These are phyloP conservation scores for Psettodes erumei DNA, from an alignment of 2,113 vertebrate genomes.

Conservation along the genomic window DNA sequence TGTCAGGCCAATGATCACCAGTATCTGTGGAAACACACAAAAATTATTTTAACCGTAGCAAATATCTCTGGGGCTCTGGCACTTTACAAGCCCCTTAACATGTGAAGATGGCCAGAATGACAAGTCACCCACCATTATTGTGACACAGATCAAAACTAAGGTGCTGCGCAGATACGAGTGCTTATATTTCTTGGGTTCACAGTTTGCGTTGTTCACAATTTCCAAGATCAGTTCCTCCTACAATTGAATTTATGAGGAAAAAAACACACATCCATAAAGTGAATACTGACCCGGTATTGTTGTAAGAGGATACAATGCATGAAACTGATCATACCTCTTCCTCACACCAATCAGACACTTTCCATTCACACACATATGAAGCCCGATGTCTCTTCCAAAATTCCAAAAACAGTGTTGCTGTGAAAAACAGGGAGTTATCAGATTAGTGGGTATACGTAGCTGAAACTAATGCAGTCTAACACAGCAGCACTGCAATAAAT, in stretches of 20 bases:
- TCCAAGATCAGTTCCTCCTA: constrained; percentile 92
- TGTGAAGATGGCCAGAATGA: neutral
- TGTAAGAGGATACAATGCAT: neutral
- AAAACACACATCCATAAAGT: neutral
- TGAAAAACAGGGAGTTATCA: constrained; percentile 6
- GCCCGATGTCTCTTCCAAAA: constrained; percentile 93
- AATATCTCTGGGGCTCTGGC: neutral
- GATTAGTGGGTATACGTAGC: neutral
- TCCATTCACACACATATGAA: constrained; percentile 84
- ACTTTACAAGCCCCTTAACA: neutral
- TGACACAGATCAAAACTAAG: constrained; percentile 83
- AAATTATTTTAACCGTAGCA: neutral
- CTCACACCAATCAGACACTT: constrained; percentile 90
- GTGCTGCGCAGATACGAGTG: constrained; percentile 89
- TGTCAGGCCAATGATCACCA: constrained; percentile 89
- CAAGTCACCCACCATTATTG: constrained; percentile 84
- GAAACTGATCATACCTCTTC: constrained; percentile 85
- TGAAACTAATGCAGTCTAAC: neutral
- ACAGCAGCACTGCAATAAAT: neutral
- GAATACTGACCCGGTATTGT: neutral
- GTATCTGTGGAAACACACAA: constrained; percentile 82
- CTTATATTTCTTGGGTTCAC: constrained; percentile 69
- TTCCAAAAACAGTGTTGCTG: constrained; percentile 95
- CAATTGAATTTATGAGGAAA: neutral
- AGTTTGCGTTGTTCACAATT: constrained; percentile 82